Evolutionary conservation across 2,888 invertebrate genomes (phyloP), one percentile per base, ranked within the genome.

Genomic region (Prostheceraeus crozeri): DNA sequence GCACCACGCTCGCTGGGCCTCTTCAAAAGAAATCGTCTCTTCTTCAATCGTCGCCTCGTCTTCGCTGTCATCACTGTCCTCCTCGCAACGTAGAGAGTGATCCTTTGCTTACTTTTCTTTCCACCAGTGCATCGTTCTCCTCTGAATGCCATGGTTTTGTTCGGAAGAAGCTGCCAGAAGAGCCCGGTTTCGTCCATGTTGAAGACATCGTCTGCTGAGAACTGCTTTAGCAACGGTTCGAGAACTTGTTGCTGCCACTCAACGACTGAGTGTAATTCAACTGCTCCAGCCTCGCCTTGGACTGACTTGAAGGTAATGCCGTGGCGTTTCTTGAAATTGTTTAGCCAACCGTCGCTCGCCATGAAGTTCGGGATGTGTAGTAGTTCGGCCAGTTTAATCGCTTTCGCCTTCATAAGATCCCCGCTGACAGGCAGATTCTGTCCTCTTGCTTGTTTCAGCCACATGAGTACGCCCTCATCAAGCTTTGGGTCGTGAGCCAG

Each of bases 341-440:
- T n/a, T 33, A 33, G n/a, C 33, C 33, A 33, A 33, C 33, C 33
- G n/a, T 33, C 33, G 33, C 33, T 33, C n/a, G 33, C n/a, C 33
- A 33, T n/a, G 33, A 33, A 33, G n/a, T 33, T n/a, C 33, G n/a
- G 33, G 33, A 33, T 33, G 33, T 33, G 33, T n/a, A 33, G 10
- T n/a, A 33, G 10, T 11, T 33, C 10, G n/a, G 33, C n/a, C n/a
- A 33, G 33, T 33, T 33, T 33, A 11, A 33, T 33, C n/a, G 33
- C 10, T 10, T 33, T 33, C n/a, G 10, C 33, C n/a, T 33, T 33
- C 10, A 33, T 33, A 10, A 33, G 33, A 33, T 33, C 33, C 10
- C n/a, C 10, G n/a, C 33, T n/a, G 33, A 33, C n/a, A 33, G 33
- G 33, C n/a, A 33, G 33, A 33, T 33, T 11, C 33, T 33, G 33